Evolutionary conservation across 2,888 invertebrate genomes (phyloP), one percentile per base, ranked within the genome.

Genomic region (Phaedon cochleariae): DNA sequence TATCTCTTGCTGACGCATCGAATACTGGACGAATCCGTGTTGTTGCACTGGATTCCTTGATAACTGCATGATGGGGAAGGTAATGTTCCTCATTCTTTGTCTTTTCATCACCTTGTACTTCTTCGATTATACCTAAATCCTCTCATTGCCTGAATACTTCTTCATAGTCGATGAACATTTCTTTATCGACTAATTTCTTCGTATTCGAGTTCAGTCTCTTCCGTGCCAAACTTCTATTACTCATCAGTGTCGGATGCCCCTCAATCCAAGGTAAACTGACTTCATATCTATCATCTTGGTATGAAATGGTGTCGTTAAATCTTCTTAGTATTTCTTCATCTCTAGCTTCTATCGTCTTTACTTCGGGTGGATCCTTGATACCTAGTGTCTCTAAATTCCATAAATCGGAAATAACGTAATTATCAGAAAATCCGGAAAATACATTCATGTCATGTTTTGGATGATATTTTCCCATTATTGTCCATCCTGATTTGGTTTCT

Each of bases 281-380:
- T n/a, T n/a, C n/a, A n/a, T n/a, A n/a, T n/a, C n/a, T n/a, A n/a
- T n/a, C n/a, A n/a, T n/a, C n/a, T n/a, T n/a, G n/a, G 46, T 15
- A 46, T 46, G 46, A 46, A 46, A 46, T 46, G 9, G 46, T 46
- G 46, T 46, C 46, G 46, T 46, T 17, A 18, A 46, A 46, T 46
- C 15, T 46, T 46, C 46, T 46, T n/a, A 46, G 15, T 7, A 15
- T 46, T 46, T 46, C 46, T 46, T 46, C 46, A 18, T 46, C 46
- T 46, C 15, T 10, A 46, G 46, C 10, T 46, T 46, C 10, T 5
- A 17, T 46, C 18, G 46, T 46, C 46, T 46, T 46, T 18, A 46
- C 15, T 46, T 46, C 46, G 7, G 46, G 15, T 46, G 46, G 46
- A 46, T 15, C 46, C 46, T 18, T 46, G 9, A 46, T 46, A 17